These are phyloP conservation scores for Drosophila micromelanica DNA, from an alignment of 1,140 invertebrate species.

Conservation along the genomic window DNA sequence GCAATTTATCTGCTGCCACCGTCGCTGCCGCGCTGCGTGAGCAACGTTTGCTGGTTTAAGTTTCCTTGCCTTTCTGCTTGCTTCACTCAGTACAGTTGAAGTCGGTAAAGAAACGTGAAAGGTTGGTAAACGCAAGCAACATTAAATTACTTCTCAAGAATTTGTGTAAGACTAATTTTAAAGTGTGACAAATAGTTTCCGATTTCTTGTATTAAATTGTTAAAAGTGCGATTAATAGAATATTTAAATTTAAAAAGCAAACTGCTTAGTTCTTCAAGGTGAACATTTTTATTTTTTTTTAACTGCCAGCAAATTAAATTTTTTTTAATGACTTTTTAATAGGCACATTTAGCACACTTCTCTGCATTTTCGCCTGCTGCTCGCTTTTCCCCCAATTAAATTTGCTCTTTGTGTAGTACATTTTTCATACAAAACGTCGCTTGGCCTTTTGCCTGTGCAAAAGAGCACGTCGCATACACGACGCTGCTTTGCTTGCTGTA, in stretches of 20 bases:
- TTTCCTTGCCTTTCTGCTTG: conserved; percentile 53
- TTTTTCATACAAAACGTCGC: conserved; percentile 46
- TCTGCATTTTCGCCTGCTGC: conserved; percentile 20
- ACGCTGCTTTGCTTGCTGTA: conserved; percentile 35
- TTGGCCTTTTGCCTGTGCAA: conserved; percentile 35
- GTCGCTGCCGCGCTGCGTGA: conserved; percentile 33
- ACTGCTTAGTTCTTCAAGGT: neutral
- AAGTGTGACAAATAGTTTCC: conserved; percentile 20
- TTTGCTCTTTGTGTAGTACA: conserved; percentile 37
- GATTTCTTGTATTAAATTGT: conserved; percentile 12
- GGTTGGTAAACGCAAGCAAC: conserved; percentile 58
- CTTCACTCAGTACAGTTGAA: conserved; percentile 66
- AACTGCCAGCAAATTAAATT: neutral
- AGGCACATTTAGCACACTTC: neutral
- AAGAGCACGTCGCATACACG: conserved; percentile 52
- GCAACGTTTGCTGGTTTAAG: conserved; percentile 29
- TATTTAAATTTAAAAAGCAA: neutral
- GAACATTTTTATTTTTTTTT: conserved; percentile 2
- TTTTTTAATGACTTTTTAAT: neutral
- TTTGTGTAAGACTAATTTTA: conserved; percentile 32
- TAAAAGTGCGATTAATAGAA: neutral
- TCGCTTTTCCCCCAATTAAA: conserved; percentile 41
- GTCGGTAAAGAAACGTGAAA: conserved; percentile 52
- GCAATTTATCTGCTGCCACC: conserved; percentile 52
- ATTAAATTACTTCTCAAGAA: conserved; percentile 3